Conservation (phyloP, 1,140 invertebrate species). For the Saxidomus purpurata region DNA sequence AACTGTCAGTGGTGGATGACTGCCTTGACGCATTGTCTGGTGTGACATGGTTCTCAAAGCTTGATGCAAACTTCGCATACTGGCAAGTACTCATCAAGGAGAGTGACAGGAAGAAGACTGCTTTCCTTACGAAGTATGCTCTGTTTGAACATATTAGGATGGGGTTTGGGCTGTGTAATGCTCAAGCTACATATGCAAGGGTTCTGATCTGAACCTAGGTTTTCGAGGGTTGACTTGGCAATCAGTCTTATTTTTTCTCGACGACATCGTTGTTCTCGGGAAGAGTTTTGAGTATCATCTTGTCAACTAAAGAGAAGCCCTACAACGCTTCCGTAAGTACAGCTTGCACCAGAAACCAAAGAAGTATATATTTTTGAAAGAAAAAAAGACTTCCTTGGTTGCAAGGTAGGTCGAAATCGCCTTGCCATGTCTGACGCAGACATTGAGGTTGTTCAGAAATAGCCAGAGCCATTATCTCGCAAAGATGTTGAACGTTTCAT, state of each 20-base stretch:
- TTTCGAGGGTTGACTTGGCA: conserved; percentile 22
- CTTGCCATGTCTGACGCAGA: not conserved
- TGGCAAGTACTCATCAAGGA: conserved; percentile 31
- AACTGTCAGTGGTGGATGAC: conserved; percentile 5
- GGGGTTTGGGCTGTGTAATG: not conserved
- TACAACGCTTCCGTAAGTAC: not conserved
- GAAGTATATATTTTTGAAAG: not conserved
- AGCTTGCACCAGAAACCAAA: too few species aligned
- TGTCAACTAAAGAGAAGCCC: not conserved
- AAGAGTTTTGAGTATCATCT: conserved; percentile 4
- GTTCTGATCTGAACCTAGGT: conserved; percentile 38
- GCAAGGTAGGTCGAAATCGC: not conserved
- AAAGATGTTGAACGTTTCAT: conserved; percentile 23
- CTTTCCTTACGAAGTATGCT: conserved; percentile 30
- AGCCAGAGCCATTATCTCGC: not conserved
- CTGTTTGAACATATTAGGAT: conserved; percentile 28
- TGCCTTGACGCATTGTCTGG: conserved; percentile 6
- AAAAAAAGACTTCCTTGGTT: not conserved
- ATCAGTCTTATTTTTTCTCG: not conserved
- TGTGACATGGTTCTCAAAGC: not conserved
- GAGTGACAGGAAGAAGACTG: conserved; percentile 24
- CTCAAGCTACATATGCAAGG: conserved; percentile 10
- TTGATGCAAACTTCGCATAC: conserved; percentile 37
- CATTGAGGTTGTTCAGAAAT: not conserved
- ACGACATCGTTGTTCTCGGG: not conserved